A percentile compares a stretch with the other conserved stretches of the same genome.
Evolutionary conservation across 2,113 vertebrate species (phyloP).

Genomic region (Tupaia chinensis): DNA sequence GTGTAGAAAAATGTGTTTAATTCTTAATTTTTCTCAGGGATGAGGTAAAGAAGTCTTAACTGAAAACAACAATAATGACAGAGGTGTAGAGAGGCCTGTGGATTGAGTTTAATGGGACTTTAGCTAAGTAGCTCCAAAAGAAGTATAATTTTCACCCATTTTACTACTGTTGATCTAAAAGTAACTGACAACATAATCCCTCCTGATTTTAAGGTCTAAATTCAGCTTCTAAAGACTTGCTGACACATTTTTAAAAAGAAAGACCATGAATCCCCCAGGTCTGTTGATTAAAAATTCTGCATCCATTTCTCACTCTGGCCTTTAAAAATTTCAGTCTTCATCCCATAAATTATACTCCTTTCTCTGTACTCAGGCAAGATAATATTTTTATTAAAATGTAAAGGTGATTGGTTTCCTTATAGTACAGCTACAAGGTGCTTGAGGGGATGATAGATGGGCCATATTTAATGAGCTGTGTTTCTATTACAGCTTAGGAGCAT

Average conservation of each 20-base stretch:
- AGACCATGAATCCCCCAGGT: slow-evolving; percentile 55
- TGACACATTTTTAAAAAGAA: slow-evolving; percentile 78
- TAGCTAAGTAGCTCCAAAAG: slow-evolving; percentile 80
- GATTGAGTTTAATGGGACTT: slow-evolving; percentile 62
- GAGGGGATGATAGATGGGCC: slow-evolving; percentile 79
- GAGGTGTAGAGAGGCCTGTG: slow-evolving; percentile 10
- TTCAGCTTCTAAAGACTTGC: slow-evolving; percentile 80
- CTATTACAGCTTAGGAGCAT: slow-evolving; percentile 80
- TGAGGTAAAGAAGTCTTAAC: slow-evolving; percentile 13
- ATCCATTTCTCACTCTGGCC: slow-evolving; percentile 70
- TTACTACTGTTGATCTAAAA: slow-evolving; percentile 77
- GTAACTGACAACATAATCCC: slow-evolving; percentile 84
- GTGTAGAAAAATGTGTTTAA: not conserved
- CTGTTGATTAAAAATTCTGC: slow-evolving; percentile 69
- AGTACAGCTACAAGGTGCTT: slow-evolving; percentile 77
- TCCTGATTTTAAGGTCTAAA: slow-evolving; percentile 78
- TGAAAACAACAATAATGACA: not conserved
- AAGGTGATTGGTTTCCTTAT: slow-evolving; percentile 76
- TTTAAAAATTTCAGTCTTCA: slow-evolving; percentile 76
- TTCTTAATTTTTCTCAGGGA: slow-evolving; percentile 44
- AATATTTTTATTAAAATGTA: slow-evolving; percentile 84
- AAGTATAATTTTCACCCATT: slow-evolving; percentile 76
- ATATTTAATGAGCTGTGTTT: slow-evolving; percentile 80
- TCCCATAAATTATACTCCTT: slow-evolving; percentile 76
- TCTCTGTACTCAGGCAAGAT: slow-evolving; percentile 73